Evolutionary conservation across 2,113 vertebrate species (phyloP), one percentile per base, ranked within the genome.

Genomic region (Holacanthus passer): DNA sequence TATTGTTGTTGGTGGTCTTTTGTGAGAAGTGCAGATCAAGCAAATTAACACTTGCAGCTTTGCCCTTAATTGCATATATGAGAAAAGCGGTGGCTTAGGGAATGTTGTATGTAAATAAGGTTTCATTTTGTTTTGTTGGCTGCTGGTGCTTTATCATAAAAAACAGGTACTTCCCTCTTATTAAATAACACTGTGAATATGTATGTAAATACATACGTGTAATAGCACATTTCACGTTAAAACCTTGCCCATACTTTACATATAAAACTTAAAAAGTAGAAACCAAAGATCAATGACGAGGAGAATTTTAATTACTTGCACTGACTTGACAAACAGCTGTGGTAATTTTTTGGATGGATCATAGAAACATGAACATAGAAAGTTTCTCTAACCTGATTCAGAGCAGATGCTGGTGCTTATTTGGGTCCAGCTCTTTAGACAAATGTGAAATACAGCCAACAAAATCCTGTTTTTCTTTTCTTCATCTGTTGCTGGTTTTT

Each of bases 1-100:
- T 84, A 62, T 83, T 89, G 65, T 85, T 87, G 74, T 74, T 89
- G 81, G 43, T 90, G 82, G 65, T 85, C 79, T 89, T 82, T 92
- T 91, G 81, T 85, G 88, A 92, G 87, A 90, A 89, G 75, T 86
- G 86, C 90, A 92, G 79, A 93, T 91, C 87, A 93, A 91, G 92
- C 92, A 94, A 94, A 95, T 94, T 92, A 95, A 90, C 82, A 90
- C 90, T 90, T 84, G 82, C 88, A 89, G 90, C 89, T 90, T 90
- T 88, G 90, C 89, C 91, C 91, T 90, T 95, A 94, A 95, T 94
- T 94, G 93, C 90, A 87, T 90, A 86, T 92, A 90, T 85, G 91
- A 91, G 91, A 81, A 92, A 94, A 93, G 73, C 84, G 31, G 84
- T 41, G 84, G 91, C 94, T 92, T 82, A 85, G 87, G 88, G 83